These are phyloP conservation scores for Gymnobelideus leadbeateri DNA, from an alignment of 2,113 vertebrate genomes.

Conservation along the genomic window DNA sequence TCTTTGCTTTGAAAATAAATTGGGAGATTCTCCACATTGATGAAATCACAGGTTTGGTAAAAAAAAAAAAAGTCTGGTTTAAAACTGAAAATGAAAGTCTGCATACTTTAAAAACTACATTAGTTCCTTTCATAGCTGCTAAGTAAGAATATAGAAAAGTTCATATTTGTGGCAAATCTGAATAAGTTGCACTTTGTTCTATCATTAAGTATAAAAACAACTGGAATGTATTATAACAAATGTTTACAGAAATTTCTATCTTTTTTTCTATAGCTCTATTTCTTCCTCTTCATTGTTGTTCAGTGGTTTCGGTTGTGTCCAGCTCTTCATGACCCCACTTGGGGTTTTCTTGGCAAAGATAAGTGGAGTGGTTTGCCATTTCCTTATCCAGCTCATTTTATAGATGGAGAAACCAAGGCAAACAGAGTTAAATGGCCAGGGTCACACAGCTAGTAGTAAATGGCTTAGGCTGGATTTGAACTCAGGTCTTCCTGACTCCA, in stretches of 20 bases:
- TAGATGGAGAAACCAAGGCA: neutral
- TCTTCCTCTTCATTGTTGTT: neutral
- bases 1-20: neutral
- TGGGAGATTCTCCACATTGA: neutral
- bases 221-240: neutral
- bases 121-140: neutral
- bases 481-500: neutral
- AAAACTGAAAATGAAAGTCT: slow-evolving; percentile 10
- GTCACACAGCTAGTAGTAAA: neutral
- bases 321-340: neutral
- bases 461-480: neutral
- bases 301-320: neutral
- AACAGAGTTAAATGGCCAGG: neutral
- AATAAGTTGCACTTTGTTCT: neutral
- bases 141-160: neutral
- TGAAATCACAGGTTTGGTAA: neutral
- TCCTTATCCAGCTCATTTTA: neutral
- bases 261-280: neutral
- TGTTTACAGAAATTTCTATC: neutral
- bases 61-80: neutral
- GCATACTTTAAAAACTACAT: neutral
- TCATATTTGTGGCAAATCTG: neutral
- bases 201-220: neutral
- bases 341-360: neutral
- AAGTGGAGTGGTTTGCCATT: neutral